Evolutionary conservation across 2,888 invertebrate genomes (phyloP).

Genomic region (Malthinus seriepunctatus): DNA sequence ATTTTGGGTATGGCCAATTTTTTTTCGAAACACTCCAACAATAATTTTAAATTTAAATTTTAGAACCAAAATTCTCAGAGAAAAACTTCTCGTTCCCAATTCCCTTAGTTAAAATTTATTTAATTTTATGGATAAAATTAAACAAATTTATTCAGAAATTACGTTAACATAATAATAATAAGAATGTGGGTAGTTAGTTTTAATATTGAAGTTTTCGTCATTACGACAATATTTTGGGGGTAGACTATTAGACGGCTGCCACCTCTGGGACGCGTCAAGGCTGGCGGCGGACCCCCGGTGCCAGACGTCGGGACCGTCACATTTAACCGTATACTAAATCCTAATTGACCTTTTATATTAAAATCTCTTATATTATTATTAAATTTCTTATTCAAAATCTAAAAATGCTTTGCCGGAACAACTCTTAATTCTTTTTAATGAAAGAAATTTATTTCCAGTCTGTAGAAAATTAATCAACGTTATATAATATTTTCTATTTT

Average conservation of each 20-base stretch:
- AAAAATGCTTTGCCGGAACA: slow-evolving; percentile 1
- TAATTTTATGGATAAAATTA: too few species aligned
- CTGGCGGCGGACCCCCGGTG: slow-evolving; percentile 35
- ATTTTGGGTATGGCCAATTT: too few species aligned
- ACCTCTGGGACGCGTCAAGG: slow-evolving; percentile 31
- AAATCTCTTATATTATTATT: slow-evolving; percentile 3
- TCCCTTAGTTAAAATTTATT: too few species aligned
- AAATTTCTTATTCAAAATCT: neutral
- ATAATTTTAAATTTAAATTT: too few species aligned
- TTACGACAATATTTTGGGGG: slow-evolving; percentile 8
- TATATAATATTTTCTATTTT: too few species aligned
- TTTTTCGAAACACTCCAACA: too few species aligned
- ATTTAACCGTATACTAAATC: slow-evolving; percentile 16
- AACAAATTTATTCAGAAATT: too few species aligned
- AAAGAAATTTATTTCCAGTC: too few species aligned
- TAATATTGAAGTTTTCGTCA: slow-evolving; percentile 12
- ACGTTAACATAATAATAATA: too few species aligned
- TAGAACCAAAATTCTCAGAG: too few species aligned
- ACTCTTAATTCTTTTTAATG: neutral
- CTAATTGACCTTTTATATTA: slow-evolving; percentile 25
- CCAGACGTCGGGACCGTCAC: slow-evolving; percentile 36
- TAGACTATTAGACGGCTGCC: slow-evolving; percentile 23
- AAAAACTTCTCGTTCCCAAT: too few species aligned
- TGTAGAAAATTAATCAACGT: too few species aligned
- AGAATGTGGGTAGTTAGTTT: neutral